These are phyloP conservation scores for Anguilla marmorata DNA, from an alignment of 2,797 vertebrate genomes.

Conservation along the genomic window DNA sequence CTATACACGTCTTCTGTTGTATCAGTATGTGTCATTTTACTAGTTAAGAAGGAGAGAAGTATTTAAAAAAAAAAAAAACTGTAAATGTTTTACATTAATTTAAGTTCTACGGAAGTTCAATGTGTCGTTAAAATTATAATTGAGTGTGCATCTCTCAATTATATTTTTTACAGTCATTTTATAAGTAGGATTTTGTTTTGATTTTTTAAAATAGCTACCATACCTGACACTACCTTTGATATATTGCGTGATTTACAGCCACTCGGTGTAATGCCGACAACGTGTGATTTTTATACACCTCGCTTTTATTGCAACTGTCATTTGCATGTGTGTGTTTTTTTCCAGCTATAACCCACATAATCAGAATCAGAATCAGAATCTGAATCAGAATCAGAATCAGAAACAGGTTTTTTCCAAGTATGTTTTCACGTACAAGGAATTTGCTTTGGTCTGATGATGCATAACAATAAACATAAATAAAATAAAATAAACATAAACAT, in stretches of 20 bases:
- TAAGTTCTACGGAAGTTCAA: background rate
- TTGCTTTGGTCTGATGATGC: too few relatives aligned
- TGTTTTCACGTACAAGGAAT: too few relatives aligned
- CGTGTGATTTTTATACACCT: background rate
- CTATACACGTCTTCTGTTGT: background rate
- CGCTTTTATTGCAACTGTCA: background rate
- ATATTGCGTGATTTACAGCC: background rate
- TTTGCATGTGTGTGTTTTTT: background rate
- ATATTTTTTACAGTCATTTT: background rate
- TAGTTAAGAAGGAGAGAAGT: background rate
- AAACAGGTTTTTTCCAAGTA: too few relatives aligned
- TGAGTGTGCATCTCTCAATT: too few relatives aligned
- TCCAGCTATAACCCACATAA: background rate
- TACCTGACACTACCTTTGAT: background rate
- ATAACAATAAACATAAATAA: too few relatives aligned
- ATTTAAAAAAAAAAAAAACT: background rate
- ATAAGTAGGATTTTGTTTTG: background rate
- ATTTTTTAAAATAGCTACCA: background rate
- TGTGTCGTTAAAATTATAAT: background rate
- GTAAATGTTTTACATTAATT: background rate
- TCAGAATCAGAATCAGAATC: too few relatives aligned
- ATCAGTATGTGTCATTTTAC: background rate
- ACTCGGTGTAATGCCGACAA: background rate
- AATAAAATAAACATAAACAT: too few relatives aligned
- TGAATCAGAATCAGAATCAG: too few relatives aligned